Percentiles rank a stretch among this genome's conserved stretches.
These are phyloP conservation scores for Scomberomorus guttatus DNA, from an alignment of 2,797 vertebrate species.

Conservation along the genomic window DNA sequence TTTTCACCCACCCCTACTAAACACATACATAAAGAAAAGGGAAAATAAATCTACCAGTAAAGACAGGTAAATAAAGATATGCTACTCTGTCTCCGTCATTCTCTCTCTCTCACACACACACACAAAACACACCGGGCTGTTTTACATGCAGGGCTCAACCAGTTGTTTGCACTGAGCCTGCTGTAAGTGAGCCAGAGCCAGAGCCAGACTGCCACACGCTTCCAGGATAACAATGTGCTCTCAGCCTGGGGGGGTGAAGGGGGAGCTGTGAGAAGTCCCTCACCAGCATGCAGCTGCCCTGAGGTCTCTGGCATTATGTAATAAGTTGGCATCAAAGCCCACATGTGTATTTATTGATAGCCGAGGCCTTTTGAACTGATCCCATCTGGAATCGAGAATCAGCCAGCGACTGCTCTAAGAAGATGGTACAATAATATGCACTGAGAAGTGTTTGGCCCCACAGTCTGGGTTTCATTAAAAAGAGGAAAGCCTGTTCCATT, in stretches of 20 bases:
- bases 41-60: slow-evolving; percentile 13
- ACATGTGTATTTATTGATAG: slow-evolving; percentile 34
- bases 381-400: slow-evolving; percentile 25
- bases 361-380: slow-evolving; percentile 32
- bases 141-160: slow-evolving; percentile 41
- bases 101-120: too few species aligned
- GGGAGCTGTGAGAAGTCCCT: slow-evolving; percentile 3
- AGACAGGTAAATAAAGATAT: slow-evolving; percentile 40
- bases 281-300: slow-evolving; percentile 20
- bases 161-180: slow-evolving; percentile 42
- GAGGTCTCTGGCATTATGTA: slow-evolving; percentile 28
- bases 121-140: background rate
- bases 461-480: slow-evolving; percentile 14
- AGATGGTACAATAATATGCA: slow-evolving; percentile 9
- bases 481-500: slow-evolving; percentile 5
- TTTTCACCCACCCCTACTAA: too few species aligned
- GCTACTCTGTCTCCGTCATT: background rate
- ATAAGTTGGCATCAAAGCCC: slow-evolving; percentile 33
- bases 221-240: slow-evolving; percentile 22
- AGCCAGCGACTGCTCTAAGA: slow-evolving; percentile 23
- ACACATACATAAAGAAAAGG: background rate
- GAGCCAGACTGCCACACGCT: slow-evolving; percentile 22
- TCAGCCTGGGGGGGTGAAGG: background rate
- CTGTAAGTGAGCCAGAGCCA: slow-evolving; percentile 25
- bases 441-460: slow-evolving; percentile 17